phyloP scores from a whole-genome alignment of 1,140 invertebrate species.

The Cotesia vestalis region DNA sequence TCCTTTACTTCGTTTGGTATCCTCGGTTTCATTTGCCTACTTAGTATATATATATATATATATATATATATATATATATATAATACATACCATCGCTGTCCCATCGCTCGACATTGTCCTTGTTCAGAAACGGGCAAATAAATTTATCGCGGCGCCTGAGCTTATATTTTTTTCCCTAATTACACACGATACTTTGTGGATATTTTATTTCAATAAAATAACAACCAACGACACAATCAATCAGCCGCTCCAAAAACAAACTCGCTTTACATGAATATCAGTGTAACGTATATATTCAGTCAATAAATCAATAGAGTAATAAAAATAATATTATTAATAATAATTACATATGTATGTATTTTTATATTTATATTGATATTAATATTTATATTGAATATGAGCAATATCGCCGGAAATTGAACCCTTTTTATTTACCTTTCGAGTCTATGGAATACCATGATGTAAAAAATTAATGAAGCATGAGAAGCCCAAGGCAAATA shows the following conservation, averaged over 20 bases:
- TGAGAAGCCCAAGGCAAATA: constrained; percentile 32
- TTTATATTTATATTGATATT: too few relatives aligned
- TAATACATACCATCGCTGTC: background rate
- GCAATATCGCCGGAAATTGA: too few relatives aligned
- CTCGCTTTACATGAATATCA: too few relatives aligned
- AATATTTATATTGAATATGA: too few relatives aligned
- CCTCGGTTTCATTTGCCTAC: background rate
- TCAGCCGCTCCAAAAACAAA: too few relatives aligned
- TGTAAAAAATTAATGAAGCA: too few relatives aligned
- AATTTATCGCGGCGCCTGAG: constrained; percentile 27
- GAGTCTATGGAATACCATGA: too few relatives aligned
- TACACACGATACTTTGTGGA: too few relatives aligned
- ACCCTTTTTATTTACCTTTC: too few relatives aligned
- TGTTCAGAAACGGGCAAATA: constrained; percentile 14
- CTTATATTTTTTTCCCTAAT: constrained; percentile 2
- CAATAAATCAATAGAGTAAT: constrained; percentile 8
- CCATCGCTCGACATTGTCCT: constrained; percentile 21
- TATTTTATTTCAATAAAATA: too few relatives aligned
- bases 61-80: too few relatives aligned
- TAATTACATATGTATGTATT: constrained; percentile 14
- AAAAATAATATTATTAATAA: background rate
- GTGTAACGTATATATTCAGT: background rate
- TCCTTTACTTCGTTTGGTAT: background rate
- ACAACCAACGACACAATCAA: too few relatives aligned
- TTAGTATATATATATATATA: background rate